Conservation (phyloP, 2,113 vertebrate species). For the Leiothrix lutea region DNA sequence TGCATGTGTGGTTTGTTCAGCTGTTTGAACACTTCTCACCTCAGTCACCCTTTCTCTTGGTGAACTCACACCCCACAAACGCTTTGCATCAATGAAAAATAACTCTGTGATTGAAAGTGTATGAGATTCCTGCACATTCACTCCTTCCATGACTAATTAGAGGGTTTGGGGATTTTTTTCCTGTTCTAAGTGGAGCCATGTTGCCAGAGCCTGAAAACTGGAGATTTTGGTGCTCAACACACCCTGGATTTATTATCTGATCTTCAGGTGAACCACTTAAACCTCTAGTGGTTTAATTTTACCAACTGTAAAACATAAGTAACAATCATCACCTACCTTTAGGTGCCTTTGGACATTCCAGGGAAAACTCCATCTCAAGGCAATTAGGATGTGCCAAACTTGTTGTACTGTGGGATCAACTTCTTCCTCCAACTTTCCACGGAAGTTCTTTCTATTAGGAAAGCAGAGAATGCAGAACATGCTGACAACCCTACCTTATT, state of each 20-base stretch:
- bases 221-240: not conserved
- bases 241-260: not conserved
- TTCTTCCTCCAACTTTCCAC: not conserved
- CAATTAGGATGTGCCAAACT: accelerated
- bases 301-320: not conserved
- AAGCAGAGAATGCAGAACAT: not conserved
- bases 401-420: not conserved
- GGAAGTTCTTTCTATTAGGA: not conserved
- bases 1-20: not conserved
- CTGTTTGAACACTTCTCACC: slow-evolving; percentile 4
- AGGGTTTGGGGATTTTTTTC: not conserved
- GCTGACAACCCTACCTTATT: not conserved
- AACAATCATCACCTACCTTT: not conserved
- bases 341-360: not conserved
- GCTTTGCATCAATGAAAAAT: not conserved
- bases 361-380: not conserved
- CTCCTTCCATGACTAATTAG: not conserved
- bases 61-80: not conserved
- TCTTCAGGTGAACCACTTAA: not conserved
- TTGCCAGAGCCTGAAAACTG: not conserved
- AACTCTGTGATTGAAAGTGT: not conserved
- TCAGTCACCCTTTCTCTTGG: slow-evolving; percentile 3
- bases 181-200: not conserved
- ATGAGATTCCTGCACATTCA: not conserved
- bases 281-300: not conserved